Base-by-base conservation (phyloP, 2,113 vertebrate species). In the Parus major region DNA sequence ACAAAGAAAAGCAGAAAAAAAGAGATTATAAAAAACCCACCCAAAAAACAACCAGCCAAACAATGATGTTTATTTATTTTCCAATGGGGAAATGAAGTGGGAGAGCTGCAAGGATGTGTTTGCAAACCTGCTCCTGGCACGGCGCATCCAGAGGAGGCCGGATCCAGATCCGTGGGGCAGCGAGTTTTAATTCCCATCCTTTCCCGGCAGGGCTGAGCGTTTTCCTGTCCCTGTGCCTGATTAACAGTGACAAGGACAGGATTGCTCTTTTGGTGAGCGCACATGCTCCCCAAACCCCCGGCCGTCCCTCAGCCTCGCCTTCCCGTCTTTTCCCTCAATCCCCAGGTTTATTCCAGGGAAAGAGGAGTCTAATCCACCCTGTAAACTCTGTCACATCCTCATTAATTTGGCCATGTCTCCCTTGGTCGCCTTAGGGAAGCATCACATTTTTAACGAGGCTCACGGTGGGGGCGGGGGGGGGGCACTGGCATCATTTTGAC, bases 211-310 rank as follows among this genome's bases (percentile, higher is more conserved):
- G 77, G 36, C 84, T 4, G 29, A 85, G 79, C 10, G 0, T 23
- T 69, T 17, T 31, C 85, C 39, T 1, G 23, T 84, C 96, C 75
- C 1, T 4, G 85, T 0, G 11, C 61, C 93, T 97, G 95, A 96
- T 96, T 68, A 65, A 44, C 86, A 64, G 36, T 92, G 97, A 96
- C 96, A 97, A 59, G 77, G 8, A 91, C 97, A 95, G 93, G 71
- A 91, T 93, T 96, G 96, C 95, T 97, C 94, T 93, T 97, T 97
- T 95, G 96, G 81, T 66, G 96, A 53, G 9, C 24, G 0, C 93
- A 72, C 86, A 57, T 1, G 53, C 88, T 86, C 92, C 85, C 89
- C 57, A 6, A 94, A 75, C 63, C 81, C 72, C 64, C 52, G 8
- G 13, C 49, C 3, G 17, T 57, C 76, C 85, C 70, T 95, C 88